These are phyloP conservation scores for Tetragnatha versicolor DNA, from an alignment of 1,140 invertebrate genomes.

Conservation along the genomic window DNA sequence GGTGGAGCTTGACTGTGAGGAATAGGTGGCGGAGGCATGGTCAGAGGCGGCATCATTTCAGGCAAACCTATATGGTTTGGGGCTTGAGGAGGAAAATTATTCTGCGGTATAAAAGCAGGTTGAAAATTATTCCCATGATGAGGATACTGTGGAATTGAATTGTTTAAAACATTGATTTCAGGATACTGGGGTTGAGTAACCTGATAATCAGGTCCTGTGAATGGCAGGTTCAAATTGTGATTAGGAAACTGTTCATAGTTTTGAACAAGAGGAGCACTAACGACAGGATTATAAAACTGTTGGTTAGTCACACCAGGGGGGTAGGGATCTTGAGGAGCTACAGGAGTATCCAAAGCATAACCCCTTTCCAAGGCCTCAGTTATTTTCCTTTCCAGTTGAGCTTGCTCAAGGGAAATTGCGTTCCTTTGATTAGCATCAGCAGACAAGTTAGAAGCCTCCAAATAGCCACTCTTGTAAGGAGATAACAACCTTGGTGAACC, in stretches of 20 bases:
- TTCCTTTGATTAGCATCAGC: too few species aligned
- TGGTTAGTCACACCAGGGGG: background rate
- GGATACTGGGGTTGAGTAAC: too few species aligned
- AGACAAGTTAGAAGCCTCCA: background rate
- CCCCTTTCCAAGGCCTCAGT: slow-evolving; percentile 6
- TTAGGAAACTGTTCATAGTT: too few species aligned
- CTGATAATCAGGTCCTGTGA: too few species aligned
- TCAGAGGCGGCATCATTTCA: background rate
- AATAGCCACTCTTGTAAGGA: background rate
- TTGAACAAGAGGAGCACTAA: too few species aligned
- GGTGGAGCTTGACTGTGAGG: background rate
- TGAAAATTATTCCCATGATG: too few species aligned
- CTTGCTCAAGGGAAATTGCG: too few species aligned
- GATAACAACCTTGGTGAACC: background rate
- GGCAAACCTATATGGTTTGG: background rate
- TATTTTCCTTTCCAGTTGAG: slow-evolving; percentile 15
- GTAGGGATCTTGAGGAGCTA: background rate
- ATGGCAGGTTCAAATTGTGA: too few species aligned
- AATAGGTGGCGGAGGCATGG: background rate
- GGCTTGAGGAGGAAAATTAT: too few species aligned
- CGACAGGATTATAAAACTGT: background rate
- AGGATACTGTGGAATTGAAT: too few species aligned
- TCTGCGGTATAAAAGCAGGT: too few species aligned
- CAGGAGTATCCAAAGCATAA: background rate
- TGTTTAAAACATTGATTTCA: too few species aligned